Percentiles rank a stretch among this genome's conserved stretches.
Evolutionary conservation across 1,140 invertebrate species (phyloP).

Genomic region (Manduca sexta): DNA sequence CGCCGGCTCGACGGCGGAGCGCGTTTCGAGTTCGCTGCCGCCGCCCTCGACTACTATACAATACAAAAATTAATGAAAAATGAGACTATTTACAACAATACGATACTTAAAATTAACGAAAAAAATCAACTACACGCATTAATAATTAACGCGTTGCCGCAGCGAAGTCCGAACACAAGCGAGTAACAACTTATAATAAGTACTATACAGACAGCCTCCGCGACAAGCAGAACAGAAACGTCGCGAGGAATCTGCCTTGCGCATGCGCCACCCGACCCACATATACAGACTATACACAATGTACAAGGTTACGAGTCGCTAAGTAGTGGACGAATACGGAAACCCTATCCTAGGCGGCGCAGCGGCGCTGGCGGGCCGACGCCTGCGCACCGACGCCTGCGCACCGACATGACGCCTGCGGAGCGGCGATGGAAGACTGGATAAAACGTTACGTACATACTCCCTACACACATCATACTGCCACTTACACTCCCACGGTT

Average conservation of each 20-base stretch:
- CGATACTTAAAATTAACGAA: conserved; percentile 11
- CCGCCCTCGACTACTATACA: conserved; percentile 18
- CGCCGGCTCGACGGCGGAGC: conserved; percentile 11
- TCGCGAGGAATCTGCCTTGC: conserved; percentile 26
- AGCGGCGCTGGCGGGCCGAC: conserved; percentile 1
- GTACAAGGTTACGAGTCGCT: conserved; percentile 42
- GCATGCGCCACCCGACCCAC: conserved; percentile 17
- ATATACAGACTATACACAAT: conserved; percentile 34
- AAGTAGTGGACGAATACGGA: conserved; percentile 48
- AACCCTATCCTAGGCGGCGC: conserved; percentile 21
- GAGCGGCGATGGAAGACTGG: conserved; percentile 55
- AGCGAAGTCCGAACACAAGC: conserved; percentile 34
- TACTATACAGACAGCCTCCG: background rate
- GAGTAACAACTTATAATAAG: conserved; percentile 5
- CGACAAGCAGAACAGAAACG: background rate
- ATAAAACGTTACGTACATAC: conserved; percentile 11
- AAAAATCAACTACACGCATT: conserved; percentile 39
- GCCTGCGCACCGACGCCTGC: no score
- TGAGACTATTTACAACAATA: conserved; percentile 13
- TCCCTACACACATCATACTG: conserved; percentile 11
- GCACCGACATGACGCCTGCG: no score
- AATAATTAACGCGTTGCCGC: conserved; percentile 15
- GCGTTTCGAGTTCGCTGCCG: conserved; percentile 20
- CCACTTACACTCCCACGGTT: conserved; percentile 23
- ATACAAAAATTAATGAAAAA: conserved; percentile 12